Base-by-base conservation (phyloP, 92 coral and sea anemone species). In the Nematostella vectensis region DNA sequence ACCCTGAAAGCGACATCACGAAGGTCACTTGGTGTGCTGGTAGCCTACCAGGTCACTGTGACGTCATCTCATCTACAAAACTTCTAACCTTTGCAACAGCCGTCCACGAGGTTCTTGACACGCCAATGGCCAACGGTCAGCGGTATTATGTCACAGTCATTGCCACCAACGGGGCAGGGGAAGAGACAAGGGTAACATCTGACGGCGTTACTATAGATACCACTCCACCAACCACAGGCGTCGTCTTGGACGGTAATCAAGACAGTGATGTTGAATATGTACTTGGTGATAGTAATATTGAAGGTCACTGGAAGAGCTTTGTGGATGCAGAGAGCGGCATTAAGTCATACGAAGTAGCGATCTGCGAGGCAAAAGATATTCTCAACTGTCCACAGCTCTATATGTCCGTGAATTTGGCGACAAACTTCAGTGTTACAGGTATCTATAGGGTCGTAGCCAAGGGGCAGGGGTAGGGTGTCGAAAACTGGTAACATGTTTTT, bases 111-210 rank as follows among this genome's bases (percentile, higher is more conserved):
- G 65, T 58, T 17, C 70, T 82, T 13, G 50, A 50, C 43, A 29
- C 55, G 16, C 88, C 84, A 24, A 47, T 81, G 19, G 65, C 15
- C 28, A 74, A 65, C 18, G 96, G 98, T 3, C 84, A 75, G 64
- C 70, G 67, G 76, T 71, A 65, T 43, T 82, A 67, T 69, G 58
- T 78, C 52, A 82, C 91, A 11, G 74, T 93, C 17, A 73, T 63
- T 20, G 99, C 96, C 21, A 77, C 76, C 13, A 93, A 93, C 68
- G 84, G 96, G 23, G 99, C 96, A n/a, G 99, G 99, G 6, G 40
- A 64, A 18, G 33, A 30, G 8, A 57, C 73, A 1, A 65, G 76
- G 23, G 56, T 87, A 47, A 80, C 78, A 10, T 82, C 99, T 27
- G 85, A 93, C 57, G 99, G 96, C 29, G 94, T 87, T 17, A 75